Conservation (phyloP, 2,113 vertebrate species). For the Taurulus bubalis region DNA sequence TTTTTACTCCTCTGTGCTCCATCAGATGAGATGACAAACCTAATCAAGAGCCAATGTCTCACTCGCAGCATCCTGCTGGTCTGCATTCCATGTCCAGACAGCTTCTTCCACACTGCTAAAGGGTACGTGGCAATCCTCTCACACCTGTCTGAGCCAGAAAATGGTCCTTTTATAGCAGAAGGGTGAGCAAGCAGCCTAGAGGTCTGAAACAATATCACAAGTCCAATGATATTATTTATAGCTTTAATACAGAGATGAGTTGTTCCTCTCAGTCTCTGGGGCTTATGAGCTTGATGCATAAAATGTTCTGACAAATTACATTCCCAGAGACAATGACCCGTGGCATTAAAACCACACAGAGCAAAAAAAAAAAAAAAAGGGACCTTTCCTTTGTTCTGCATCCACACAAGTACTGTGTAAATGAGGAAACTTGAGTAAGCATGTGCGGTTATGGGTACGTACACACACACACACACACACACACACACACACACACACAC, state of each 20-base stretch:
- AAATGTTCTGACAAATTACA: conserved; percentile 68
- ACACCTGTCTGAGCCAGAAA: conserved; percentile 70
- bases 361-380: conserved; percentile 43
- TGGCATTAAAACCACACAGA: conserved; percentile 54
- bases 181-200: conserved; percentile 68
- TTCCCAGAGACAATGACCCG: conserved; percentile 63
- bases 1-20: conserved; percentile 7
- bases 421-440: conserved; percentile 16
- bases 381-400: conserved; percentile 31
- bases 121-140: conserved; percentile 56
- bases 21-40: conserved; percentile 50
- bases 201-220: conserved; percentile 73
- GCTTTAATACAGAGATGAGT: conserved; percentile 71
- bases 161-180: conserved; percentile 61
- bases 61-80: conserved; percentile 47
- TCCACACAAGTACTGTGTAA: conserved; percentile 12
- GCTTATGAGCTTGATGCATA: conserved; percentile 50
- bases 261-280: conserved; percentile 55
- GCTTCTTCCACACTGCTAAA: conserved; percentile 36
- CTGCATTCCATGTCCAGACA: conserved; percentile 35
- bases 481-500: background rate
- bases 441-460: background rate
- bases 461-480: background rate
- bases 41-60: conserved; percentile 42
- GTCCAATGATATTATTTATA: conserved; percentile 78